Conservation (phyloP, 1,140 invertebrate genomes). For the Pseudomyrmex sp. region DNA sequence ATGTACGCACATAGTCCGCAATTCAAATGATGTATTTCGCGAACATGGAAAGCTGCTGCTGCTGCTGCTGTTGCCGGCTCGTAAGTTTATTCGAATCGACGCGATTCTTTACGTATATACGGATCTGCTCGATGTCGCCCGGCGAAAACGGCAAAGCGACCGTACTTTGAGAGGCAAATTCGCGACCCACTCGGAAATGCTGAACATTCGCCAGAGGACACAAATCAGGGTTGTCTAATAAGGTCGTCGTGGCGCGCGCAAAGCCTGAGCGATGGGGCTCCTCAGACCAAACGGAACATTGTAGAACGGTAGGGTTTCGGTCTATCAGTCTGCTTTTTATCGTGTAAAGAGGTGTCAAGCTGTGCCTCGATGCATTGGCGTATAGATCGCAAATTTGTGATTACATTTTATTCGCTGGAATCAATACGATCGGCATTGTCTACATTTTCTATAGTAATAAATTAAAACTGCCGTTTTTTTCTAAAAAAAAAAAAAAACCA, state of each 20-base stretch:
- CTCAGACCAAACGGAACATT: constrained; percentile 34
- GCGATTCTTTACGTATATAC: constrained; percentile 1
- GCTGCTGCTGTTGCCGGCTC: background rate
- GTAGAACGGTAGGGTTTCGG: constrained; percentile 48
- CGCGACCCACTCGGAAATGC: constrained; percentile 75
- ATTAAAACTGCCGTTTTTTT: background rate
- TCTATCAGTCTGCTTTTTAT: constrained; percentile 57
- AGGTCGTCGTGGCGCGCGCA: constrained; percentile 77
- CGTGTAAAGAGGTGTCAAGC: constrained; percentile 27
- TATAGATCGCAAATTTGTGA: background rate
- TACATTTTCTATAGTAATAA: too few species aligned
- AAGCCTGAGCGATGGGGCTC: constrained; percentile 78
- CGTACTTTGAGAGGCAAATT: constrained; percentile 60
- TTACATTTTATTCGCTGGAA: background rate
- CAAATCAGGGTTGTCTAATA: constrained; percentile 82
- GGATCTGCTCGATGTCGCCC: constrained; percentile 52
- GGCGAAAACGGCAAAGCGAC: background rate
- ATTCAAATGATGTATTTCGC: constrained; percentile 42
- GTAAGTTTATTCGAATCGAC: constrained; percentile 27
- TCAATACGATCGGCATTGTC: background rate
- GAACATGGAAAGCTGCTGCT: constrained; percentile 9
- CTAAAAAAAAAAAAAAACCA: too few species aligned
- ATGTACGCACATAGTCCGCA: constrained; percentile 4
- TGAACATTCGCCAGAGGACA: constrained; percentile 76
- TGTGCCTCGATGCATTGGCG: constrained; percentile 32